phyloP scores from a whole-genome alignment of 2,797 vertebrate genomes.

The Zenarchopterus dispar region DNA sequence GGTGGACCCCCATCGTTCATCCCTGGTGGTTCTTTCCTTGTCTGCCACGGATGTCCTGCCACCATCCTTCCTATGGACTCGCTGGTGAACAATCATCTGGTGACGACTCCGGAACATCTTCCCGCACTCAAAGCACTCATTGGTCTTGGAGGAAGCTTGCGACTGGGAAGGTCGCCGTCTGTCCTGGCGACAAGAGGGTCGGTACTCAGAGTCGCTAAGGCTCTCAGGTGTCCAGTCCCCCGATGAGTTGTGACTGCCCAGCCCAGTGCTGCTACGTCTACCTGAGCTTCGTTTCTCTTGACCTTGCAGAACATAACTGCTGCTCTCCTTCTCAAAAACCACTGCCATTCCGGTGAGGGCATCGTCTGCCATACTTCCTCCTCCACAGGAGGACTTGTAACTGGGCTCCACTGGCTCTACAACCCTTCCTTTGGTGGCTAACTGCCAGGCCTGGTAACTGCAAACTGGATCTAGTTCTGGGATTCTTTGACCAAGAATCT shows the following conservation, averaged over 20 bases:
- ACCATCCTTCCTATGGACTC: slow-evolving; percentile 88
- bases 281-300: slow-evolving; percentile 87
- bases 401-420: slow-evolving; percentile 87
- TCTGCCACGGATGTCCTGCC: slow-evolving; percentile 58
- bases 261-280: slow-evolving; percentile 72
- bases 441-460: slow-evolving; percentile 96
- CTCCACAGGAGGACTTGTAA: slow-evolving; percentile 83
- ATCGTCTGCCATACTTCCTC: slow-evolving; percentile 76
- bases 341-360: slow-evolving; percentile 82
- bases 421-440: slow-evolving; percentile 91
- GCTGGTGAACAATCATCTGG: slow-evolving; percentile 93
- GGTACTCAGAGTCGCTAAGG: slow-evolving; percentile 86
- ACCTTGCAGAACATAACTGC: slow-evolving; percentile 85
- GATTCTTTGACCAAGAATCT: slow-evolving; percentile 84
- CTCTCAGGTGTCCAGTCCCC: slow-evolving; percentile 79
- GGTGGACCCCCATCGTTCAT: slow-evolving; percentile 85
- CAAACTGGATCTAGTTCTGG: slow-evolving; percentile 92
- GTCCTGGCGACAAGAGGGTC: slow-evolving; percentile 85
- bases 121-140: slow-evolving; percentile 94
- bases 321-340: slow-evolving; percentile 88
- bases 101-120: slow-evolving; percentile 95
- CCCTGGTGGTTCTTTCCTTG: slow-evolving; percentile 81
- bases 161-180: slow-evolving; percentile 78
- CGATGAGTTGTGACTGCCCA: slow-evolving; percentile 64
- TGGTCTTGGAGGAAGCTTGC: slow-evolving; percentile 80